Percentiles rank a stretch among this genome's conserved stretches.
These are phyloP conservation scores for Rhodinocichla rosea DNA, from an alignment of 2,113 vertebrate species.

Conservation along the genomic window DNA sequence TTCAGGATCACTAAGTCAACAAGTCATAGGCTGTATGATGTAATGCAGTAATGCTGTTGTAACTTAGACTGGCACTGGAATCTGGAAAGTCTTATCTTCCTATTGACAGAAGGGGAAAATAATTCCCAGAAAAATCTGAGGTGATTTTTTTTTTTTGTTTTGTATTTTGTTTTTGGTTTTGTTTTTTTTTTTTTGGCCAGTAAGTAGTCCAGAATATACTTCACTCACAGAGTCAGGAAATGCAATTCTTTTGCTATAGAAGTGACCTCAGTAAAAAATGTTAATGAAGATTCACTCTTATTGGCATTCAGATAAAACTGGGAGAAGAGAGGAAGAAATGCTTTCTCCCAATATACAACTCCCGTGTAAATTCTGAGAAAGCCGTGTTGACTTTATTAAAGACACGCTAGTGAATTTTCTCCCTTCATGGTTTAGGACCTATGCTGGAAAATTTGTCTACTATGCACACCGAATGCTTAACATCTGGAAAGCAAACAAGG, in stretches of 20 bases:
- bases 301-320: not conserved
- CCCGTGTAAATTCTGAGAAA: not conserved
- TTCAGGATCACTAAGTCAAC: not conserved
- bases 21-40: not conserved
- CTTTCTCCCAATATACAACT: not conserved
- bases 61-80: not conserved
- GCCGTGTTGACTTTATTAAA: not conserved
- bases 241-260: not conserved
- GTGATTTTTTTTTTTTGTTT: too few species aligned
- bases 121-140: not conserved
- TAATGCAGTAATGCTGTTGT: constrained; percentile 6
- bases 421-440: not conserved
- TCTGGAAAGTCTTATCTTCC: not conserved
- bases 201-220: not conserved
- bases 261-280: not conserved
- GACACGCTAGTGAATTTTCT: not conserved
- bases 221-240: not conserved
- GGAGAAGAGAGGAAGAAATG: not conserved
- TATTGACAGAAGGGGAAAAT: not conserved
- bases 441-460: not conserved
- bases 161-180: not conserved
- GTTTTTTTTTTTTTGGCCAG: not conserved
- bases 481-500: not conserved
- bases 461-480: not conserved
- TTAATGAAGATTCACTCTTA: not conserved